Evolutionary conservation across 2,113 vertebrate genomes (phyloP).

Genomic region (Coregonus clupeaformis): DNA sequence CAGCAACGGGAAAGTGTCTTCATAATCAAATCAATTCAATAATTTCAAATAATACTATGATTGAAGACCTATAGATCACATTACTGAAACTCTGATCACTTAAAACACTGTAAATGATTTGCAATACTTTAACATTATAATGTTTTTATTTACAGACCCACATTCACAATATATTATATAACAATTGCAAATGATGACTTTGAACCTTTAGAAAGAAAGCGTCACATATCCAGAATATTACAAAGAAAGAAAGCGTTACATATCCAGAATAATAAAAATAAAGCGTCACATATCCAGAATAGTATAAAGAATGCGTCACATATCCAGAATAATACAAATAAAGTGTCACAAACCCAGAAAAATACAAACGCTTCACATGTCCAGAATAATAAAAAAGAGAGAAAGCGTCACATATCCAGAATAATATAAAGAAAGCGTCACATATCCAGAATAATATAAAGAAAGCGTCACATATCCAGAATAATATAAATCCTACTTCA

Average conservation of each 20-base stretch:
- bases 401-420: not conserved
- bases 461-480: too few relatives aligned
- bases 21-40: too few relatives aligned
- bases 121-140: not conserved
- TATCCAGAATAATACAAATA: too few relatives aligned
- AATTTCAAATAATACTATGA: too few relatives aligned
- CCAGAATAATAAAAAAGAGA: not conserved
- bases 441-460: too few relatives aligned
- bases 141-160: constrained; percentile 4
- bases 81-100: too few relatives aligned
- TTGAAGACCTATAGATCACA: too few relatives aligned
- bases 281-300: not conserved
- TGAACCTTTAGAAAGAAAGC: not conserved
- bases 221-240: not conserved
- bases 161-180: constrained; percentile 2
- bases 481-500: not conserved
- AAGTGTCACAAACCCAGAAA: not conserved
- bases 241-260: not conserved
- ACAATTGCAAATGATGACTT: not conserved
- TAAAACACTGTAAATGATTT: too few relatives aligned
- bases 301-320: too few relatives aligned
- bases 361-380: constrained; percentile 13
- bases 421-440: not conserved
- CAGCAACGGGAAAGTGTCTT: too few relatives aligned
- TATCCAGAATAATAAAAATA: not conserved